Percentiles rank a stretch among this genome's conserved stretches.
Evolutionary conservation across 2,888 invertebrate species (phyloP).

Genomic region (Chloroclystis v-ata): DNA sequence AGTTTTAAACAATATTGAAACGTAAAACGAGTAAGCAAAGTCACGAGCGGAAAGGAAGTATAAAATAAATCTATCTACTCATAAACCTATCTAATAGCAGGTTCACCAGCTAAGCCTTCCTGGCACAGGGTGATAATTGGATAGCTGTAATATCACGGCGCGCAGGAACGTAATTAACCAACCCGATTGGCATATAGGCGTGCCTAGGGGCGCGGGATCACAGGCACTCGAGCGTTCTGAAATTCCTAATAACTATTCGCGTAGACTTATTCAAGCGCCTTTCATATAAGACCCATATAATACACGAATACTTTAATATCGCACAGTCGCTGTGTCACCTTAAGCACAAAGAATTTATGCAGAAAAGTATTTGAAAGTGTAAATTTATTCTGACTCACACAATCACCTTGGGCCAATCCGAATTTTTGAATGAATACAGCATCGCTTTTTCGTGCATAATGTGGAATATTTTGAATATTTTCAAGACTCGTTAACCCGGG

Average conservation of each 20-base stretch:
- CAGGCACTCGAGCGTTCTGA: too few relatives aligned
- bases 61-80: too few relatives aligned
- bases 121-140: conserved; percentile 1
- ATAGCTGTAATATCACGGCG: conserved; percentile 9
- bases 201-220: not conserved
- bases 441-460: conserved; percentile 48
- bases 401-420: conserved; percentile 52
- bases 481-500: conserved; percentile 47
- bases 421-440: conserved; percentile 50
- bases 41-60: too few relatives aligned
- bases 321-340: too few relatives aligned
- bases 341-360: too few relatives aligned
- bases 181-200: not conserved
- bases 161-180: conserved; percentile 6
- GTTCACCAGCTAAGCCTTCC: not conserved
- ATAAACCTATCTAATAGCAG: not conserved
- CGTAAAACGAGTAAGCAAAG: too few relatives aligned
- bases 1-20: too few relatives aligned
- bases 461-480: conserved; percentile 44
- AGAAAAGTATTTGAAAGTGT: conserved; percentile 25
- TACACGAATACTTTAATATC: too few relatives aligned
- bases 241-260: not conserved
- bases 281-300: too few relatives aligned
- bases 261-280: not conserved
- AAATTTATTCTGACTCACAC: conserved; percentile 51